These are phyloP conservation scores for Pelobates cultripes DNA, from an alignment of 2,797 vertebrate species.

Conservation along the genomic window DNA sequence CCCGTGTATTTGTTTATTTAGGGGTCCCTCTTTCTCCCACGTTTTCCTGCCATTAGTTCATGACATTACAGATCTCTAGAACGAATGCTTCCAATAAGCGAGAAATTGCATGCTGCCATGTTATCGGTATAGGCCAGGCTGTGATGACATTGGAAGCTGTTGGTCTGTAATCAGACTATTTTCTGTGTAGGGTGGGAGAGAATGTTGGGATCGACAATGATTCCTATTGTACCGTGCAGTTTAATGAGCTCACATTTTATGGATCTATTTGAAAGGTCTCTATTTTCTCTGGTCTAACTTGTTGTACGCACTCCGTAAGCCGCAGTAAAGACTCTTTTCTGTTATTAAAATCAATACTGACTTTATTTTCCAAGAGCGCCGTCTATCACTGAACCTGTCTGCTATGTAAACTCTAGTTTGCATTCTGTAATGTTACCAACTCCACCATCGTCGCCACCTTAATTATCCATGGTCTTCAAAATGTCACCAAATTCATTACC, in stretches of 20 bases:
- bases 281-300: neutral
- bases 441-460: conserved; percentile 5
- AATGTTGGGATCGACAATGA: neutral
- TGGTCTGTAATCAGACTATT: too few species aligned
- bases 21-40: too few species aligned
- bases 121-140: too few species aligned
- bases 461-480: conserved; percentile 31
- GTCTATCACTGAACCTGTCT: conserved; percentile 13
- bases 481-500: neutral
- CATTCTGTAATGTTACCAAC: conserved; percentile 35
- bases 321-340: conserved; percentile 7
- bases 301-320: neutral
- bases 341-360: conserved; percentile 20
- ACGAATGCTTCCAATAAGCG: too few species aligned
- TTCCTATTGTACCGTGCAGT: neutral
- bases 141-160: too few species aligned
- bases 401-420: conserved; percentile 5
- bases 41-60: too few species aligned
- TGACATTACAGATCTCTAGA: too few species aligned
- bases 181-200: neutral
- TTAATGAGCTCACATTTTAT: neutral
- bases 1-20: too few species aligned
- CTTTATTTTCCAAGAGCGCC: neutral
- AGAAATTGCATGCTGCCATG: too few species aligned
- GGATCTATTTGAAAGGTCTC: neutral